A percentile compares a stretch with the other conserved stretches of the same genome.
Evolutionary conservation across 2,797 vertebrate species (phyloP).

Genomic region (Okamejei kenojei): DNA sequence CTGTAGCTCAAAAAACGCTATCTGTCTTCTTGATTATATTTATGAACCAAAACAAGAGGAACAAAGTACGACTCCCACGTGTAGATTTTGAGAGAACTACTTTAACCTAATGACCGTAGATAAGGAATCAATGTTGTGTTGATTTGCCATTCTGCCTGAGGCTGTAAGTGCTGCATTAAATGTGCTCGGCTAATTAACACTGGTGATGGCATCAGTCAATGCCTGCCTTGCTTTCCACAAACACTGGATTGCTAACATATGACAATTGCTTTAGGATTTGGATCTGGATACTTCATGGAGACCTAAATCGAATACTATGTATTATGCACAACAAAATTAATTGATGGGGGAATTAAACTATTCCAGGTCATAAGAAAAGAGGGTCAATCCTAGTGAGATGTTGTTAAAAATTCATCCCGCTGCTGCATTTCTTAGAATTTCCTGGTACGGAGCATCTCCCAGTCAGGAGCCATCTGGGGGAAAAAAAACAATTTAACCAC

Average conservation of each 20-base stretch:
- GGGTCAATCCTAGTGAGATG: background rate
- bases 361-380: background rate
- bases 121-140: background rate
- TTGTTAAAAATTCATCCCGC: background rate
- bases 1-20: no score
- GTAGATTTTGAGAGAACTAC: background rate
- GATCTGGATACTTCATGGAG: background rate
- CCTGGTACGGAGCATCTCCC: background rate
- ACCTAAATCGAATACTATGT: background rate
- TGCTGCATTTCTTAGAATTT: background rate
- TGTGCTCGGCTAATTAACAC: background rate
- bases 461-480: background rate
- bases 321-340: slow-evolving; percentile 3
- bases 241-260: background rate
- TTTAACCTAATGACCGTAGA: background rate
- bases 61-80: background rate
- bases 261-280: slow-evolving; percentile 11
- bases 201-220: background rate
- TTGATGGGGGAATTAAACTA: background rate
- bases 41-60: background rate
- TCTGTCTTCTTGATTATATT: no score
- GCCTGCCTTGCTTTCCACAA: background rate
- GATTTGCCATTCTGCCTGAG: slow-evolving; percentile 7
- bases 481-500: background rate
- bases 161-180: background rate